Percentiles rank a stretch among this genome's conserved stretches.
Evolutionary conservation across 2,113 vertebrate species (phyloP).

Genomic region (Xiphias gladius): DNA sequence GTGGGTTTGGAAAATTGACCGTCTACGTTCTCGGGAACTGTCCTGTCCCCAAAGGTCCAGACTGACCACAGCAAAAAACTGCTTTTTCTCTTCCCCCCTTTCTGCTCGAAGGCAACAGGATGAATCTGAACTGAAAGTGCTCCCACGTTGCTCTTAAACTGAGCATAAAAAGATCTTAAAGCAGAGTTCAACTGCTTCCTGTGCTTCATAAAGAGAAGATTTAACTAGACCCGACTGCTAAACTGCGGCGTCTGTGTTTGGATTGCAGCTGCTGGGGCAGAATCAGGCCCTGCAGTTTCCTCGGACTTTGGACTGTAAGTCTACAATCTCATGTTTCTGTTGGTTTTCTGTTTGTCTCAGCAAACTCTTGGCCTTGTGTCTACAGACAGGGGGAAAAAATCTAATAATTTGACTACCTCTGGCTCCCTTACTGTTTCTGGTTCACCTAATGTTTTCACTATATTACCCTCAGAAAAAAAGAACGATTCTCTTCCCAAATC

Average conservation of each 20-base stretch:
- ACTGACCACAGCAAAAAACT: neutral
- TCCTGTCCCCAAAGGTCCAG: neutral
- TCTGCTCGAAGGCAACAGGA: neutral
- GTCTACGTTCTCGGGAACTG: too few relatives aligned
- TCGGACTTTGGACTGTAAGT: neutral
- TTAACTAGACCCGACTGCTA: neutral
- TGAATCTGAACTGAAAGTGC: neutral
- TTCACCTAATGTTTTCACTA: too few relatives aligned
- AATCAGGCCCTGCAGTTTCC: neutral
- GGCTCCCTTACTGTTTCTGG: too few relatives aligned
- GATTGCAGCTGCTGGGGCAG: too few relatives aligned
- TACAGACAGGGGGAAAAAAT: neutral
- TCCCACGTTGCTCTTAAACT: neutral
- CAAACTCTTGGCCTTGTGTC: neutral
- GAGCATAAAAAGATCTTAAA: too few relatives aligned
- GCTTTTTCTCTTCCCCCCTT: neutral
- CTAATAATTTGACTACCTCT: too few relatives aligned
- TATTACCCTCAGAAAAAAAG: too few relatives aligned
- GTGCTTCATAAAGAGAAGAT: neutral
- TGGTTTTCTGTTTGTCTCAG: neutral
- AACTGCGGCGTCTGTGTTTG: neutral
- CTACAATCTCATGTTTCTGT: neutral
- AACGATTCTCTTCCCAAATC: too few relatives aligned
- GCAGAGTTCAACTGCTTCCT: neutral
- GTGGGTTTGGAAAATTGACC: too few relatives aligned